phyloP scores from a whole-genome alignment of 2,797 vertebrate species.

The Phyllotis vaccarum region DNA sequence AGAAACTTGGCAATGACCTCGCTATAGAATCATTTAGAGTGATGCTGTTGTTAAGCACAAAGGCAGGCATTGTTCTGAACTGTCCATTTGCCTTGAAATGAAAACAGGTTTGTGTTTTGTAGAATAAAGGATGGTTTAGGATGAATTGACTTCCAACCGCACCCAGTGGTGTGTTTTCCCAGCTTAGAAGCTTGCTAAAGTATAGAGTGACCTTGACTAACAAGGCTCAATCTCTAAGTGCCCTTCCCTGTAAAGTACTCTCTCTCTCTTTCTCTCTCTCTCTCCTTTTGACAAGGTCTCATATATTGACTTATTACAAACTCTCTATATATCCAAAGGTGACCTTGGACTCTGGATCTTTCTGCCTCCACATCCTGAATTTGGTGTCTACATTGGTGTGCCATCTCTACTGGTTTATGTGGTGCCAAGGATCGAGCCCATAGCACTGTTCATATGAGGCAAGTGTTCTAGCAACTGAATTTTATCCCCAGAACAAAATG shows the following conservation, averaged over 20 bases:
- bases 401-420: neutral
- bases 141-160: neutral
- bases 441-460: neutral
- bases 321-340: neutral
- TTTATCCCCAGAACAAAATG: neutral
- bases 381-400: neutral
- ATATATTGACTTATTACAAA: neutral
- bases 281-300: neutral
- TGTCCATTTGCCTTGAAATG: constrained; percentile 43
- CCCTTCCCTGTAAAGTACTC: neutral
- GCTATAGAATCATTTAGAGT: neutral
- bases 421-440: neutral
- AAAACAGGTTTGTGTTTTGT: constrained; percentile 47
- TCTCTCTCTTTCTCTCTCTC: neutral
- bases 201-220: neutral
- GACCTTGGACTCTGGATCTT: neutral
- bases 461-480: neutral
- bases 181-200: neutral
- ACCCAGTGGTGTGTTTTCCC: neutral
- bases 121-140: neutral
- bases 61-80: neutral
- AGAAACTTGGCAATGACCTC: neutral
- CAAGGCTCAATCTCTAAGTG: neutral
- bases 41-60: neutral
- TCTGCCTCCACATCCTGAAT: neutral